Evolutionary conservation across 2,113 vertebrate species (phyloP), one percentile per base, ranked within the genome.

Genomic region (Myotis brandtii): DNA sequence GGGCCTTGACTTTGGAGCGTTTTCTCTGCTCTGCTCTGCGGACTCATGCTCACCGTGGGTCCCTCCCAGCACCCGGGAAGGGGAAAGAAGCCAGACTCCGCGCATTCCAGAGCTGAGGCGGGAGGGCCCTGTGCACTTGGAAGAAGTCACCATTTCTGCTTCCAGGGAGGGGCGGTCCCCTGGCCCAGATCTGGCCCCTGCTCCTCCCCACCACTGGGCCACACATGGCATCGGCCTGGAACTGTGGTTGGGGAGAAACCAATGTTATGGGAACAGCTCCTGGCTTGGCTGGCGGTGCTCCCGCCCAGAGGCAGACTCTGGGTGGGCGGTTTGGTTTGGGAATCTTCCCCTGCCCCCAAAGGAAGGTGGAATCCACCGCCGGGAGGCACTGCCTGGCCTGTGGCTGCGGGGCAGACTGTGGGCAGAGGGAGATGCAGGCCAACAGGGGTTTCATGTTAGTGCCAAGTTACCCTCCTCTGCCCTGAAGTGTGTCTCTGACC

Each of bases 181-280:
- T 54, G 5, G 30, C 43, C 14, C 79, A 77, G 48, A 85, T 37
- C 43, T 56, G 80, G 52, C 43, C 79, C 34, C 27, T 18, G n/a
- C 56, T 12, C 3, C 2, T 85, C 70, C 34, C 83, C 3, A 11
- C 59, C 6, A 0, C 2, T 12, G 10, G 66, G 86, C 86, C 64
- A 52, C 66, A 66, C 16, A 2, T 43, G 40, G 37, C 94, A 21
- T 91, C 67, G 43, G 30, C 46, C 76, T 69, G 34, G n/a, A 82
- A 32, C 93, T 56, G 82, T 91, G 96, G 86, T 81, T 80, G 94
- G 25, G 89, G 89, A 86, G 81, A 72, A 84, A 52, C 83, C 75
- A 34, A 1, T 52, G 40, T 46, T 52, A 21, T 46, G 73, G 79
- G 85, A 90, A 64, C 48, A 56, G 82, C 46, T 67, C n/a, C 90